Base-by-base conservation (phyloP, 2,888 invertebrate species). In the Drosophila neonasuta region DNA sequence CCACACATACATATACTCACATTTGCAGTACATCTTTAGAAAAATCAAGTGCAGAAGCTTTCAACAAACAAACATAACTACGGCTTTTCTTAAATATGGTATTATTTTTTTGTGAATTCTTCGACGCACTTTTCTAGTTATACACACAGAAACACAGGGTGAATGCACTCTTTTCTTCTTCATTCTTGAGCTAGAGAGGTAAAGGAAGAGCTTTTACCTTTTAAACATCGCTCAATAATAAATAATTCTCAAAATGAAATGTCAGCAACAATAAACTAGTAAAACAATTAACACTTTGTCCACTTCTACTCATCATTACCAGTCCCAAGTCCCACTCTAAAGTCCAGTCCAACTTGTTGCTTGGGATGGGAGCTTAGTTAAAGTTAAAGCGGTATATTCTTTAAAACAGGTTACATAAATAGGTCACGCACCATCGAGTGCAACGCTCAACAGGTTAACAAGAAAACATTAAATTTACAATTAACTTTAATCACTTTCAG, bases 391-490 rank as follows among this genome's bases (percentile, higher is more conserved):
- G 81, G 81, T 81, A 60, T 74, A 73, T 81, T 77, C 74, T 74
- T 79, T 66, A 62, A 77, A 89, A 89, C 89, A 88, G 89, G 89
- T 89, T 89, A 88, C 87, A 88, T 88, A 89, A 89, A 89, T 89
- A 74, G 83, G 89, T 86, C 86, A 86, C 86, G 86, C 83, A 87
- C 82, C 82, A 86, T 69, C 75, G 80, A 86, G 73, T 76, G 87
- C 87, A 81, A 63, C 79, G 82, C 84, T 69, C 87, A 85, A 86
- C 87, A 81, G 85, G 85, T 84, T 73, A 69, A 74, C 45, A 74
- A 63, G 60, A 46, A 41, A 49, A 60, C 55, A 62, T 66, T 65
- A 41, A 48, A 64, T 54, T 55, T 59, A 41, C 2, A 41, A 41
- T 41, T 30, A 62, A 77, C 45, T 72, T 58, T 29, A 42, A 52